phyloP scores from a whole-genome alignment of 2,888 invertebrate genomes.

The Artemia sinica region DNA sequence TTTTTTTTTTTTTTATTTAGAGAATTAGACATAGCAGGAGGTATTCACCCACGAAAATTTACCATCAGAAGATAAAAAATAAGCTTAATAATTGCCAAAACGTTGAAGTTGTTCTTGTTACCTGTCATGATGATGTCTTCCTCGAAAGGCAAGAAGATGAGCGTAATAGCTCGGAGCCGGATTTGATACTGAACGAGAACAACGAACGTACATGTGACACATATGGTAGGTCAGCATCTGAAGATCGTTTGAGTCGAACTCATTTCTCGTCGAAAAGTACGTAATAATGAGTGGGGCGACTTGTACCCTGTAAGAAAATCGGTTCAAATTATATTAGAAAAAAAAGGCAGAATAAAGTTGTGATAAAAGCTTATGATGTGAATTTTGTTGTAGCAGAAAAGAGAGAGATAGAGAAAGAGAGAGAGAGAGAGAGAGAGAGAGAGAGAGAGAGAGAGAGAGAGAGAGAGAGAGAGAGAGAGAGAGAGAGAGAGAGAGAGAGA shows the following conservation, averaged over 20 bases:
- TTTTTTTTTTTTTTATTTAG: too few relatives aligned
- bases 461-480: too few relatives aligned
- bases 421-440: too few relatives aligned
- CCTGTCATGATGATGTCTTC: conserved; percentile 35
- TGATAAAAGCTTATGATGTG: neutral
- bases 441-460: too few relatives aligned
- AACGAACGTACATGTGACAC: conserved; percentile 68
- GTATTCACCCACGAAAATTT: too few relatives aligned
- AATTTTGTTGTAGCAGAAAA: neutral
- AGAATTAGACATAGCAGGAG: too few relatives aligned
- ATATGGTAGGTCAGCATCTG: conserved; percentile 62
- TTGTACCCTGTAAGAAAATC: conserved; percentile 48
- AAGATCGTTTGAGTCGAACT: conserved; percentile 51
- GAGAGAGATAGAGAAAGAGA: too few relatives aligned
- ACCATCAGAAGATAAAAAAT: too few relatives aligned
- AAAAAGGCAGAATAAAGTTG: neutral
- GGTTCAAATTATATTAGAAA: neutral
- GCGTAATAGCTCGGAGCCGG: conserved; percentile 76
- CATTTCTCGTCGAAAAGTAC: conserved; percentile 60
- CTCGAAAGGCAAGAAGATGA: conserved; percentile 63
- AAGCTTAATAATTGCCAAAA: neutral
- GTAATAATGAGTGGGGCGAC: conserved; percentile 69
- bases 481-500: too few relatives aligned
- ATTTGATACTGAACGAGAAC: conserved; percentile 58
- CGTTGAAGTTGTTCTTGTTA: neutral